A percentile compares a stretch with the other conserved stretches of the same genome.
Evolutionary conservation across 1,140 invertebrate genomes (phyloP).

Genomic region (Callitettix versicolor): DNA sequence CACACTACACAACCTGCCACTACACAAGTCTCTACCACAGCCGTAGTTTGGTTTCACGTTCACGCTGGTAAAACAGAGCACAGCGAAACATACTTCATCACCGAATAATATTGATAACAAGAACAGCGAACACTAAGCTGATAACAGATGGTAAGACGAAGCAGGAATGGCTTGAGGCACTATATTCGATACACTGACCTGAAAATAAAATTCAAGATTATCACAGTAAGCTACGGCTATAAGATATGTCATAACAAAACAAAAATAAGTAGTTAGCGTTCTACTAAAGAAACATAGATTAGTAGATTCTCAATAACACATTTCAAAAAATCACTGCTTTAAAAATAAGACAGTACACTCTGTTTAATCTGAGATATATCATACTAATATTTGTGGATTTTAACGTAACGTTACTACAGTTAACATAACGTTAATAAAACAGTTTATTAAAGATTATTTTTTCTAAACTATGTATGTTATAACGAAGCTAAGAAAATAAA

Average conservation of each 20-base stretch:
- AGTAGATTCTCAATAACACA: not conserved
- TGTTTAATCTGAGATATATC: not conserved
- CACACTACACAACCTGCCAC: no score
- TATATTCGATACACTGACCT: slow-evolving; percentile 18
- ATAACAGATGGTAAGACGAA: slow-evolving; percentile 16
- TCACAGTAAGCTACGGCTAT: not conserved
- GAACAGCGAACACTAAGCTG: not conserved
- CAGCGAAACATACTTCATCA: slow-evolving; percentile 14
- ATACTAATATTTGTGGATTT: no score
- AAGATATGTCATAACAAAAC: not conserved
- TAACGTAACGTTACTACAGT: no score
- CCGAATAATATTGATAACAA: slow-evolving; percentile 13
- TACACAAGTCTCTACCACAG: no score
- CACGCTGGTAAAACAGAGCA: no score
- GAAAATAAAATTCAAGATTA: slow-evolving; percentile 3
- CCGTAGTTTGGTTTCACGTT: no score
- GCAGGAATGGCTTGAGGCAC: slow-evolving; percentile 5
- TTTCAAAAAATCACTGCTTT: not conserved
- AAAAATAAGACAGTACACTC: not conserved
- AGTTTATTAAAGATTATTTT: no score
- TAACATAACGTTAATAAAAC: no score
- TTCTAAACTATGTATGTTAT: no score
- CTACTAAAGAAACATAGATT: not conserved
- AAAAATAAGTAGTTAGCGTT: not conserved
- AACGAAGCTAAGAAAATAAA: no score